Percentiles rank a stretch among this genome's conserved stretches.
phyloP scores from a whole-genome alignment of 2,888 invertebrate species.

The Callinectes sapidus region DNA sequence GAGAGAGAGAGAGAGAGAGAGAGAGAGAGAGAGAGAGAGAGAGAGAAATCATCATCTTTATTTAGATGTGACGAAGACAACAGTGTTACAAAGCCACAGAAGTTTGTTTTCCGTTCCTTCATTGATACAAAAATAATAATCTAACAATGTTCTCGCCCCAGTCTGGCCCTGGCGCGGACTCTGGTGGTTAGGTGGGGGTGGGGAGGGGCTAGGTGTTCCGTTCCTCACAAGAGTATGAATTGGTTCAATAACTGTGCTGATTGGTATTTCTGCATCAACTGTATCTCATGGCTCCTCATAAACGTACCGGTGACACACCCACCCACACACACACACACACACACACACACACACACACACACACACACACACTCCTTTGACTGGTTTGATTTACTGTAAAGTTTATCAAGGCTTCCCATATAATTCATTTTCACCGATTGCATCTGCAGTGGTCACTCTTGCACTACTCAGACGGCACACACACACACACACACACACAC shows the following conservation, averaged over 20 bases:
- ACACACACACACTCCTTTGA: neutral
- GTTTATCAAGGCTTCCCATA: neutral
- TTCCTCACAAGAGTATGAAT: neutral
- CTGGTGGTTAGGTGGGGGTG: neutral
- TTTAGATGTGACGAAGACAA: conserved; percentile 1
- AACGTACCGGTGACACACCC: neutral
- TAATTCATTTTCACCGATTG: neutral
- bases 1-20: conserved; percentile 13
- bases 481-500: neutral
- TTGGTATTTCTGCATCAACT: neutral
- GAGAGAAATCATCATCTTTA: too few relatives aligned
- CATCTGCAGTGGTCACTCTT: neutral
- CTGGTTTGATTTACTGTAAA: neutral
- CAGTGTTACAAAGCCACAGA: conserved; percentile 10
- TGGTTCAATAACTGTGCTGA: neutral
- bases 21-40: too few relatives aligned
- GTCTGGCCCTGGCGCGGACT: neutral
- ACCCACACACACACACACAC: conserved; percentile 29
- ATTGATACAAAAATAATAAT: conserved; percentile 11
- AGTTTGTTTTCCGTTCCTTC: conserved; percentile 17
- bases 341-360: neutral
- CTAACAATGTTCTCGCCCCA: conserved; percentile 3
- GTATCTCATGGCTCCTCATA: neutral
- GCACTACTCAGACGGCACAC: neutral
- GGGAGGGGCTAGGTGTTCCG: neutral